Evolutionary conservation across 2,113 vertebrate species (phyloP), one percentile per base, ranked within the genome.

Genomic region (Pedionomus torquatus): DNA sequence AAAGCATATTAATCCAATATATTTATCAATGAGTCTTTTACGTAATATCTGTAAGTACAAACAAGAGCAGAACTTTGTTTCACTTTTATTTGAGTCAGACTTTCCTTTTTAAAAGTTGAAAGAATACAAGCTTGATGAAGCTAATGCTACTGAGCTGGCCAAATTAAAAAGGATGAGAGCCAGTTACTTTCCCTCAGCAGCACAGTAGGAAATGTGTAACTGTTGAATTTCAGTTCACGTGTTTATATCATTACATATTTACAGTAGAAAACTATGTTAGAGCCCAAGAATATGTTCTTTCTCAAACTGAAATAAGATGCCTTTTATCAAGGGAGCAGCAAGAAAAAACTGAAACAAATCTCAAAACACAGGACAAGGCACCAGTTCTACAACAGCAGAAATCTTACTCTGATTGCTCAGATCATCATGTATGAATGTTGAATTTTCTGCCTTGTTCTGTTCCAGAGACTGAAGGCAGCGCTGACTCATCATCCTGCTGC

Each of bases 391-490:
- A 66, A 20, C 24, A 78, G 51, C 44, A 46, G 80, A 89, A 83
- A 75, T 58, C 37, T 43, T 49, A 33, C 17, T 76, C n/a, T 78
- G 74, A 58, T 31, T 70, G 44, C 41, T 82, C n/a, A 64, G 43
- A 33, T 75, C 23, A 24, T 52, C 5, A 2, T 8, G 17, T 28
- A 52, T n/a, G 35, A 93, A 95, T 77, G 89, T 86, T 93, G 78
- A 80, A 55, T 95, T 80, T 79, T 93, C 63, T 90, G 84, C 79
- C 83, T 90, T 94, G 69, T 86, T 98, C 91, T 97, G 26, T 98
- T 98, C 19, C 98, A 99, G 99, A 99, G 99, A 97, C 97, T 99
- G 98, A 99, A 99, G 98, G 99, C 99, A 72, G 99, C 99, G 4
- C 97, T 99, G 98, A 99, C 99, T 79, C 99, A 99, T 90, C 99